Conservation (phyloP, 2,888 invertebrate genomes). For the Tubulanus polymorphus region DNA sequence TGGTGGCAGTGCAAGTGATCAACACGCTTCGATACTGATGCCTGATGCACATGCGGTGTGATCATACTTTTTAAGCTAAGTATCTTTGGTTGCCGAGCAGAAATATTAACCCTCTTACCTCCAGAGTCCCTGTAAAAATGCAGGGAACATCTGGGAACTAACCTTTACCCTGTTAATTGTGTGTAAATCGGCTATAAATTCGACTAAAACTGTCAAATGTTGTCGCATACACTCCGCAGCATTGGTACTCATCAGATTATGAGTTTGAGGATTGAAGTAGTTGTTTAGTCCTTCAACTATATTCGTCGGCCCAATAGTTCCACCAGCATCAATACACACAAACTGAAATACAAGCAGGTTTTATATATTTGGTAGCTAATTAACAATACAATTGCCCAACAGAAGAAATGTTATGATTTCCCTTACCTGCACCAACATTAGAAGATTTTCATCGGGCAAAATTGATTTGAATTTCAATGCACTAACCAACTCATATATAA, state of each 20-base stretch:
- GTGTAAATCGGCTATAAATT: conserved; percentile 93
- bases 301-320: conserved; percentile 60
- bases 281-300: conserved; percentile 43
- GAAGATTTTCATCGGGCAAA: conserved; percentile 89
- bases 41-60: no score
- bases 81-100: no score
- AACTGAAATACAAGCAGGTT: conserved; percentile 40
- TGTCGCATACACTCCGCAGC: conserved; percentile 92
- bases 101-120: no score
- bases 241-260: conserved; percentile 63
- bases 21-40: no score
- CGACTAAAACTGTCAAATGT: conserved; percentile 86
- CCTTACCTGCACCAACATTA: conserved; percentile 76
- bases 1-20: no score
- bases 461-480: conserved; percentile 92
- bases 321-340: conserved; percentile 74
- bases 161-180: conserved; percentile 95
- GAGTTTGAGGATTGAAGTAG: conserved; percentile 44
- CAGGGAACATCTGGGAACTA: no score
- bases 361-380: not conserved
- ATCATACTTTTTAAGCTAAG: no score
- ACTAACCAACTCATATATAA: conserved; percentile 91
- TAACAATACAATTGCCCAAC: not conserved
- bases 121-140: no score
- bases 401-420: not conserved